Percentiles rank a stretch among this genome's conserved stretches.
Evolutionary conservation across 2,797 vertebrate species (phyloP).

Genomic region (Calcarius lapponicus): DNA sequence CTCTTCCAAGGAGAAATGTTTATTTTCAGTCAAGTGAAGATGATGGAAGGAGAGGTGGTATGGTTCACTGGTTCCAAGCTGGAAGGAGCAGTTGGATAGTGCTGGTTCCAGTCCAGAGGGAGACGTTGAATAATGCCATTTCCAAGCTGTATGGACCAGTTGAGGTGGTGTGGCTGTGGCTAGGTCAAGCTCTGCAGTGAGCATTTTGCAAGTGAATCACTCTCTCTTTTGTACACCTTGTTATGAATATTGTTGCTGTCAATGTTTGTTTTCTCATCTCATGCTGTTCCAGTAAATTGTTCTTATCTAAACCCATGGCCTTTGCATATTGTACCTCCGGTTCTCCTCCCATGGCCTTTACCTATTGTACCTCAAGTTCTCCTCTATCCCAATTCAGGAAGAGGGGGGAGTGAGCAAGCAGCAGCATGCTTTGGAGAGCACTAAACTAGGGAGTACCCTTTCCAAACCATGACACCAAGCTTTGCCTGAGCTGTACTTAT

Average conservation of each 20-base stretch:
- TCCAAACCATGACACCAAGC: not conserved
- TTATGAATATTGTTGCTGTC: not conserved
- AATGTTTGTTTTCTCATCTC: not conserved
- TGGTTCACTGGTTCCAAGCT: not conserved
- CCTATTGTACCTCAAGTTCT: not conserved
- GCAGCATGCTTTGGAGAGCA: not conserved
- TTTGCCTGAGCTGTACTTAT: not conserved
- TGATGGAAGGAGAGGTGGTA: not conserved
- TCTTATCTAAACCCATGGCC: not conserved
- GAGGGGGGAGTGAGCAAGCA: rapidly evolving
- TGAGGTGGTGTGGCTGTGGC: rapidly evolving
- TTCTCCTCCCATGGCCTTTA: not conserved
- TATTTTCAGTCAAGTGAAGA: not conserved
- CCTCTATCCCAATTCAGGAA: not conserved
- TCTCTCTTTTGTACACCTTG: not conserved
- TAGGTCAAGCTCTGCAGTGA: not conserved
- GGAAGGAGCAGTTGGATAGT: not conserved
- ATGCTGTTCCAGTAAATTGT: not conserved
- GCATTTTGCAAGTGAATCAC: not conserved
- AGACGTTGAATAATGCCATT: rapidly evolving
- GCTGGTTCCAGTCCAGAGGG: rapidly evolving
- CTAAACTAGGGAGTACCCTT: not conserved
- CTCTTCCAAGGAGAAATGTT: not conserved
- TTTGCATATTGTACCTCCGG: not conserved
- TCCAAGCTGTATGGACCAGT: not conserved